Evolutionary conservation across 2,888 invertebrate species (phyloP).

Genomic region (Norana najaformis): DNA sequence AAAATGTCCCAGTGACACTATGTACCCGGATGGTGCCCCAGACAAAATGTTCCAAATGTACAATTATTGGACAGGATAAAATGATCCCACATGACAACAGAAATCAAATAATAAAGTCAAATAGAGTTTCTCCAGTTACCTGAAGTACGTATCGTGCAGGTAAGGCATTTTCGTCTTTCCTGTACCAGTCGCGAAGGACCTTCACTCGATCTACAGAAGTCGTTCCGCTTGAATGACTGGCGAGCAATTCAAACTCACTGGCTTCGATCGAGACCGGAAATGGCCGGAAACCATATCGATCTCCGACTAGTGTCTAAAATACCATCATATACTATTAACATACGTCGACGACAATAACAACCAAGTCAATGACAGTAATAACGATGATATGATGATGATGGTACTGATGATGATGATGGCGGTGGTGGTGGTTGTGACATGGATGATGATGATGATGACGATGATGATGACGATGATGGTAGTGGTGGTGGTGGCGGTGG

Average conservation of each 20-base stretch:
- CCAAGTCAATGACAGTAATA: too few relatives aligned
- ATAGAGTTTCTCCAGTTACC: constrained; percentile 43
- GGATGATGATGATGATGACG: too few relatives aligned
- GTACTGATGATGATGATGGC: too few relatives aligned
- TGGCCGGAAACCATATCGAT: constrained; percentile 58
- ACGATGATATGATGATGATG: too few relatives aligned
- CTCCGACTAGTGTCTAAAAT: constrained; percentile 52
- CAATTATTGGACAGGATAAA: not conserved
- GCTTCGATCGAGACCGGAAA: constrained; percentile 50
- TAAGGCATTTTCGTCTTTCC: constrained; percentile 52
- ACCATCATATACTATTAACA: not conserved
- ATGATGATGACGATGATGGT: too few relatives aligned
- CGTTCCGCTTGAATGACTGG: constrained; percentile 42
- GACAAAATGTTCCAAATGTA: too few relatives aligned
- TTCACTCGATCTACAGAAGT: constrained; percentile 43
- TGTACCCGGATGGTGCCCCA: too few relatives aligned
- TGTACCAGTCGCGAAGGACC: constrained; percentile 54
- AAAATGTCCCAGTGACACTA: too few relatives aligned
- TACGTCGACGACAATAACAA: too few relatives aligned
- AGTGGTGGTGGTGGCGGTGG: too few relatives aligned
- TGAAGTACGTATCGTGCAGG: constrained; percentile 54
- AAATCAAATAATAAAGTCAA: not conserved
- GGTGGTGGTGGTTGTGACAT: too few relatives aligned
- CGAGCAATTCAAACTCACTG: constrained; percentile 48
- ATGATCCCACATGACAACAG: not conserved